These are phyloP conservation scores for Cheilosia vulpina DNA, from an alignment of 2,888 invertebrate species.

Conservation along the genomic window DNA sequence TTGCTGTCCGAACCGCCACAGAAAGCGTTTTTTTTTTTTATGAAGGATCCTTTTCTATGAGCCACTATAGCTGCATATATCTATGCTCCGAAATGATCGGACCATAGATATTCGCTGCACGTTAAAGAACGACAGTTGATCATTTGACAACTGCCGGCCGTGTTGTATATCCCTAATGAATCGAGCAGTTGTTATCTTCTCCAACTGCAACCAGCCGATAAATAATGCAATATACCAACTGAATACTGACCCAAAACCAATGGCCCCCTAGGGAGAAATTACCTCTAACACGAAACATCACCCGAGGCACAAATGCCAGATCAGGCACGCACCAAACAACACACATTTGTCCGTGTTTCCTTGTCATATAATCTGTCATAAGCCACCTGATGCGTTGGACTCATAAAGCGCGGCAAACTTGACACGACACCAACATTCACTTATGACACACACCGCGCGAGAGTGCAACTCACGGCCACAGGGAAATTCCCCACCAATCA, in stretches of 20 bases:
- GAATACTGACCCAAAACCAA: constrained; percentile 40
- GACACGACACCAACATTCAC: constrained; percentile 57
- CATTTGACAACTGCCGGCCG: not conserved
- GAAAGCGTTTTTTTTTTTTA: too few species aligned
- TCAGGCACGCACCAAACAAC: constrained; percentile 47
- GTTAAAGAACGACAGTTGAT: not conserved
- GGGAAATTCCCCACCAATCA: constrained; percentile 70
- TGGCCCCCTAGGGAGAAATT: constrained; percentile 58
- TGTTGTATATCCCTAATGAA: not conserved
- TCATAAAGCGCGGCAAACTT: constrained; percentile 63
- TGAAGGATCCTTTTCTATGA: too few species aligned
- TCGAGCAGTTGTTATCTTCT: not conserved
- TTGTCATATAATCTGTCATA: constrained; percentile 74
- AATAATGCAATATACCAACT: constrained; percentile 33
- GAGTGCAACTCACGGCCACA: constrained; percentile 24
- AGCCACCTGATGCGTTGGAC: constrained; percentile 67
- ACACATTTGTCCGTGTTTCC: constrained; percentile 58
- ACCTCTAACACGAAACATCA: constrained; percentile 34
- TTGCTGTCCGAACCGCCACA: too few species aligned
- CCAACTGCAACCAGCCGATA: constrained; percentile 16
- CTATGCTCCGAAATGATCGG: too few species aligned
- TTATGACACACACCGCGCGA: constrained; percentile 48
- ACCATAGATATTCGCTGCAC: not conserved
- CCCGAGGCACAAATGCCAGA: constrained; percentile 32
- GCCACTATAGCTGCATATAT: too few species aligned